Evolutionary conservation across 2,888 invertebrate species (phyloP).

Genomic region (Eledone cirrhosa): DNA sequence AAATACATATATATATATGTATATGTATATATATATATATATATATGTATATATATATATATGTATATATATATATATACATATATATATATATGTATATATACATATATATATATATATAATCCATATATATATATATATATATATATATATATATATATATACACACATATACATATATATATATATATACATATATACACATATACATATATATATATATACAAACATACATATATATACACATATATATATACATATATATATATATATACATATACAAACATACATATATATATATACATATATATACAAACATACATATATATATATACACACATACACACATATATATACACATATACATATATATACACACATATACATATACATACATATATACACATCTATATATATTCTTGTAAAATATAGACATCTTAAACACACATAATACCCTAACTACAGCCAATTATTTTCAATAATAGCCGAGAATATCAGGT

Average conservation of each 20-base stretch:
- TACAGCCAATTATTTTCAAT: too few species aligned
- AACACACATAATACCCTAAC: too few species aligned
- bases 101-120: too few species aligned
- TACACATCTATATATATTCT: not conserved
- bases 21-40: not conserved
- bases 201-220: not conserved
- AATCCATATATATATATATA: too few species aligned
- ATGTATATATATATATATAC: not conserved
- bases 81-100: not conserved
- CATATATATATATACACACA: not conserved
- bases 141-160: not conserved
- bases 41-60: not conserved
- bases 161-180: not conserved
- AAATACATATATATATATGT: not conserved
- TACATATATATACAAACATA: not conserved
- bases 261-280: not conserved
- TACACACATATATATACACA: not conserved
- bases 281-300: not conserved
- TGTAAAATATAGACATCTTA: not conserved
- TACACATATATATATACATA: not conserved
- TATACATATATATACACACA: not conserved
- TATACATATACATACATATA: not conserved
- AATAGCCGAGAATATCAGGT: too few species aligned
- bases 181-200: constrained; percentile 9
- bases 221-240: not conserved